A percentile compares a stretch with the other conserved stretches of the same genome.
Evolutionary conservation across 1,140 invertebrate genomes (phyloP).

Genomic region (Cheumatopsyche charites): DNA sequence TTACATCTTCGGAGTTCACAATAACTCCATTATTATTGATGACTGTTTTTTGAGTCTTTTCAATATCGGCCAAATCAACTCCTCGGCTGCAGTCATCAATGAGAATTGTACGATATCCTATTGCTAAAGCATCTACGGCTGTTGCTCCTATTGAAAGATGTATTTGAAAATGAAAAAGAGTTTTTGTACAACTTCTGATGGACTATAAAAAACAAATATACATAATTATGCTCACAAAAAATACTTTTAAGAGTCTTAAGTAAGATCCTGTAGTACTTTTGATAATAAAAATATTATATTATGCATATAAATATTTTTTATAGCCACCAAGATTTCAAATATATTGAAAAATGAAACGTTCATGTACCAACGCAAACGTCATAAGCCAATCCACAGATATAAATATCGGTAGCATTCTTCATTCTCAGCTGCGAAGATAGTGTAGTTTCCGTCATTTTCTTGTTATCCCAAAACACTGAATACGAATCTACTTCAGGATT

Average conservation of each 20-base stretch:
- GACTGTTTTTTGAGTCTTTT: conserved; percentile 79
- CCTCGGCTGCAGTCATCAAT: conserved; percentile 92
- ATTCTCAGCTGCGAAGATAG: conserved; percentile 80
- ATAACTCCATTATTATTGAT: conserved; percentile 78
- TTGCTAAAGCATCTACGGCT: conserved; percentile 82
- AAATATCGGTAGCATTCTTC: conserved; percentile 88
- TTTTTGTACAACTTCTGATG: no score
- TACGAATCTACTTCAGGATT: conserved; percentile 96
- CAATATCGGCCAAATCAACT: conserved; percentile 83
- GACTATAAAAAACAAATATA: no score
- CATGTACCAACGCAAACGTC: conserved; percentile 93
- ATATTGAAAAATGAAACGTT: conserved; percentile 41
- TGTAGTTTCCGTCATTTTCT: conserved; percentile 85
- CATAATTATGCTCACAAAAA: no score
- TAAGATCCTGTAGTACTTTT: no score
- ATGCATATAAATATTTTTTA: no score
- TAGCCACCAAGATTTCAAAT: no score
- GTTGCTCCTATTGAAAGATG: conserved; percentile 80
- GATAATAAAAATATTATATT: no score
- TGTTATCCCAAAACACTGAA: conserved; percentile 98
- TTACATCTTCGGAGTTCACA: conserved; percentile 71
- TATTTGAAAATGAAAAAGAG: no score
- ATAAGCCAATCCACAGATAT: conserved; percentile 93
- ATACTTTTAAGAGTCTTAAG: no score
- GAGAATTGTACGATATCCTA: conserved; percentile 88